Conservation (phyloP, 1,140 invertebrate genomes). For the Aradophagus sp. region DNA sequence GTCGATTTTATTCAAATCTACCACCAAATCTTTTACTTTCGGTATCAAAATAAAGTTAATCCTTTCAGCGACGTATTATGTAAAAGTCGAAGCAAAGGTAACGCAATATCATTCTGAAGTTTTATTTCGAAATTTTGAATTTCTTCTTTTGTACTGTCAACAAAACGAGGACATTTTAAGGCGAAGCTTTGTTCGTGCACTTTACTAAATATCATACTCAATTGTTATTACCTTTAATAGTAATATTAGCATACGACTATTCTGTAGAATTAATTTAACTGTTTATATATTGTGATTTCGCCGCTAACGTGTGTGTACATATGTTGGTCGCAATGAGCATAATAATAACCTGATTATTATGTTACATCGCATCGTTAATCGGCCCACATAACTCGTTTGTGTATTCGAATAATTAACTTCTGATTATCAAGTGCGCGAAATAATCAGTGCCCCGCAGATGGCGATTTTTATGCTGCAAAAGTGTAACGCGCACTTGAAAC, state of each 20-base stretch:
- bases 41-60: no score
- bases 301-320: conserved; percentile 25
- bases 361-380: conserved; percentile 20
- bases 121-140: no score
- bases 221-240: conserved; percentile 12
- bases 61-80: no score
- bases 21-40: no score
- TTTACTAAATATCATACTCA: conserved; percentile 8
- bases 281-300: conserved; percentile 27
- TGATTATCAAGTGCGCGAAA: conserved; percentile 10
- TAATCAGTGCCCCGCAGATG: neutral
- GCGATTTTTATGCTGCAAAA: conserved; percentile 18
- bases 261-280: conserved; percentile 12
- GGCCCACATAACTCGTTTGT: conserved; percentile 5
- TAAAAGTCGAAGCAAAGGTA: no score
- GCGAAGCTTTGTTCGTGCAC: no score
- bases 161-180: no score
- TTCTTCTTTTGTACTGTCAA: no score
- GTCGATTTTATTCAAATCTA: no score
- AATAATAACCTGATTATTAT: conserved; percentile 24
- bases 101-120: no score
- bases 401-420: conserved; percentile 18
- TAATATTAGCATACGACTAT: conserved; percentile 15
- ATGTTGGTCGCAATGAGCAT: conserved; percentile 18
- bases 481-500: conserved; percentile 6